A percentile compares a stretch with the other conserved stretches of the same genome.
Evolutionary conservation across 2,113 vertebrate genomes (phyloP).

Genomic region (Bagarius yarrelli): DNA sequence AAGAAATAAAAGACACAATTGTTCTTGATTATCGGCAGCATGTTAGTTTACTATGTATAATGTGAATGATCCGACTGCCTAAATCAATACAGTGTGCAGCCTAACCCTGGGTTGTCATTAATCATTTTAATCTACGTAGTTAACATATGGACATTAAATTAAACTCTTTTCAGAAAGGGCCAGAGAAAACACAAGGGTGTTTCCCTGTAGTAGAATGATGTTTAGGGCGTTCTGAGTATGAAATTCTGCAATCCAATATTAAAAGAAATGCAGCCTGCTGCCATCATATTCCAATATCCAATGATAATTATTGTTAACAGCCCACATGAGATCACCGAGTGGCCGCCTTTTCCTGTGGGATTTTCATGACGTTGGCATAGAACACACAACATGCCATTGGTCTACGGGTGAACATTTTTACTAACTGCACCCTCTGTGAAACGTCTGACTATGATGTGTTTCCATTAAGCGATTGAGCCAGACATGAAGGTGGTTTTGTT

Average conservation of each 20-base stretch:
- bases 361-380: slow-evolving; percentile 28
- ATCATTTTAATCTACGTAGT: slow-evolving; percentile 21
- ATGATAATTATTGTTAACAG: slow-evolving; percentile 59
- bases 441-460: slow-evolving; percentile 57
- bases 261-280: slow-evolving; percentile 61
- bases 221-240: slow-evolving; percentile 35
- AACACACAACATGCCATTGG: slow-evolving; percentile 47
- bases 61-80: not conserved
- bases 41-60: not conserved
- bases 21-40: not conserved
- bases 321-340: slow-evolving; percentile 65
- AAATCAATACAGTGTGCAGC: not conserved
- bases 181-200: slow-evolving; percentile 44
- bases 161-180: slow-evolving; percentile 6
- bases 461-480: slow-evolving; percentile 54
- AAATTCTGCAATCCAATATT: slow-evolving; percentile 33
- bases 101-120: slow-evolving; percentile 16
- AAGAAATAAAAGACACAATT: not conserved
- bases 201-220: slow-evolving; percentile 31
- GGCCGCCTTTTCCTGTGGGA: slow-evolving; percentile 28
- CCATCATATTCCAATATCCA: slow-evolving; percentile 65
- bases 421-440: slow-evolving; percentile 58
- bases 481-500: slow-evolving; percentile 15
- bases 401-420: slow-evolving; percentile 62
- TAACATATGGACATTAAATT: not conserved